phyloP scores from a whole-genome alignment of 2,888 invertebrate species.

The Parnassius glacialis region DNA sequence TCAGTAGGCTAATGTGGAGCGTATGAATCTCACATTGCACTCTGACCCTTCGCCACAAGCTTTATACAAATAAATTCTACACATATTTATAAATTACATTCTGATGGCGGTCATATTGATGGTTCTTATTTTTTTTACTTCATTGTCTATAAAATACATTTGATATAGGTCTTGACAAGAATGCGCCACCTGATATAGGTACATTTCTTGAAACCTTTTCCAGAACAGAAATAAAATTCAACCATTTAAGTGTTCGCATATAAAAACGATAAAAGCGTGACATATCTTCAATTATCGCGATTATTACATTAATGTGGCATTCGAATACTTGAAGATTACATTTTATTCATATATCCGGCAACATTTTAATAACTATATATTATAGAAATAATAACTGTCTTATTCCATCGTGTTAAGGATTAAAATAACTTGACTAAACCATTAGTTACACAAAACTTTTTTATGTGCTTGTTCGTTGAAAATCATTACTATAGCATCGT shows the following conservation, averaged over 20 bases:
- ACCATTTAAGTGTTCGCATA: conserved; percentile 12
- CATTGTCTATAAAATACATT: no score
- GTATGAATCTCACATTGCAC: no score
- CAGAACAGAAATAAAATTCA: no score
- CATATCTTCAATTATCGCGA: conserved; percentile 16
- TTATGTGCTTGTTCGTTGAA: conserved; percentile 1
- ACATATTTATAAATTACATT: no score
- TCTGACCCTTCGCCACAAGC: no score
- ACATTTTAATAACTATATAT: not conserved
- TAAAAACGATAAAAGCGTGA: not conserved
- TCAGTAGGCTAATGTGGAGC: no score
- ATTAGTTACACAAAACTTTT: conserved; percentile 11
- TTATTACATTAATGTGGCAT: conserved; percentile 18
- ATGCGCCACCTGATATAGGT: no score
- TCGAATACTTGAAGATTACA: conserved; percentile 16
- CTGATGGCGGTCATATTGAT: no score
- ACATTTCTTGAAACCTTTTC: no score
- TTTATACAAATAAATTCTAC: no score
- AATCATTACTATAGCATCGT: conserved; percentile 8
- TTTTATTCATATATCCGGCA: conserved; percentile 17
- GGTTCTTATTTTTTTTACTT: no score
- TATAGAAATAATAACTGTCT: conserved; percentile 6
- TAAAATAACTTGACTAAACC: conserved; percentile 32
- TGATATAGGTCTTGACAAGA: no score
- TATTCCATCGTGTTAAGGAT: conserved; percentile 20